Conservation (phyloP, 1,140 invertebrate genomes). For the Subanguina moxae region DNA sequence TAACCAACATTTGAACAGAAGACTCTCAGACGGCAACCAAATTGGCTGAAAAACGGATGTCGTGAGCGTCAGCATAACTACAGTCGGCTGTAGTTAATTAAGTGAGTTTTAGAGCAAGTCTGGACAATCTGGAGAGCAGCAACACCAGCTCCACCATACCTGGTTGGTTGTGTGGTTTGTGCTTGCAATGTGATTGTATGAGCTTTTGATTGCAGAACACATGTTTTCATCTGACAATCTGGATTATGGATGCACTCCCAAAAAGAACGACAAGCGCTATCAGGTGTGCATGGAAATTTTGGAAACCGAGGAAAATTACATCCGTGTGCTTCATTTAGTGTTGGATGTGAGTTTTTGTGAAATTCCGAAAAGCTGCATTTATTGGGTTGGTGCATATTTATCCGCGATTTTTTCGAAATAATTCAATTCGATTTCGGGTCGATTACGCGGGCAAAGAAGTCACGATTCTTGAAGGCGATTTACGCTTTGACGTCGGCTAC, state of each 20-base stretch:
- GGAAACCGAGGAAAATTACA: slow-evolving; percentile 38
- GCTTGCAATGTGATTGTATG: background rate
- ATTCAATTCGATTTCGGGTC: too few relatives aligned
- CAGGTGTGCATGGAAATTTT: slow-evolving; percentile 34
- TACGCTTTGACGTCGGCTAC: too few relatives aligned
- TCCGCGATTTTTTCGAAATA: slow-evolving; percentile 1
- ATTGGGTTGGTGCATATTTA: background rate
- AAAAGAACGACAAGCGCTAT: slow-evolving; percentile 31
- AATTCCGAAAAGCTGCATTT: slow-evolving; percentile 5
- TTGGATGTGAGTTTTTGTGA: slow-evolving; percentile 18
- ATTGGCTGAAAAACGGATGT: too few relatives aligned
- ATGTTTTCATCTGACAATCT: slow-evolving; percentile 11
- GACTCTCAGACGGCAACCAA: too few relatives aligned
- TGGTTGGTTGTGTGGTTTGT: slow-evolving; percentile 4
- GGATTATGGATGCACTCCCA: slow-evolving; percentile 17
- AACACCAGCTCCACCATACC: slow-evolving; percentile 6
- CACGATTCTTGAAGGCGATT: too few relatives aligned
- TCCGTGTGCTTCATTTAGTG: slow-evolving; percentile 23
- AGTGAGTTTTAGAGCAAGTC: slow-evolving; percentile 11
- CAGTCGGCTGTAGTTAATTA: too few relatives aligned
- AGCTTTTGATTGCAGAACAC: slow-evolving; percentile 5
- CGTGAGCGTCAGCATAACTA: too few relatives aligned
- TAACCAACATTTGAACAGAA: too few relatives aligned
- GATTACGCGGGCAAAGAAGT: too few relatives aligned
- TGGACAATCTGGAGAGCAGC: slow-evolving; percentile 6